These are phyloP conservation scores for Gadopsis bispinosus DNA, from an alignment of 2,797 vertebrate genomes.

Conservation along the genomic window DNA sequence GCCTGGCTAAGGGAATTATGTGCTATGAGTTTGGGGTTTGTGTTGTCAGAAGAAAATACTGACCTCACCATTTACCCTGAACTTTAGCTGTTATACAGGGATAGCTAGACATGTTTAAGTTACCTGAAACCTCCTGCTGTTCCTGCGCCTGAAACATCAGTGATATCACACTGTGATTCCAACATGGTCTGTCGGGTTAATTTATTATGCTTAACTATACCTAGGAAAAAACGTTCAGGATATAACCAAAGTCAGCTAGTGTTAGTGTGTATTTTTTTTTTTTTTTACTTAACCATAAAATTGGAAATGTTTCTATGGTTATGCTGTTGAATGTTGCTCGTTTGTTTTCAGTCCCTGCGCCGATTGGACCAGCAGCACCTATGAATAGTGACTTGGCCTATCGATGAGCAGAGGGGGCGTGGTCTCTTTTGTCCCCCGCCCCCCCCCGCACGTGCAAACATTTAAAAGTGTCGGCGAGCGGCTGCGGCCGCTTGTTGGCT, in stretches of 20 bases:
- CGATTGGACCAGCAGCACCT: background rate
- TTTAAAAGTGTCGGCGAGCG: conserved; percentile 51
- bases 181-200: too few relatives aligned
- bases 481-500: background rate
- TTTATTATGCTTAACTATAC: background rate
- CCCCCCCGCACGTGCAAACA: conserved; percentile 67
- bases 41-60: background rate
- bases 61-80: background rate
- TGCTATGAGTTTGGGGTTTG: background rate
- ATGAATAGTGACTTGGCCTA: conserved; percentile 44
- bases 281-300: background rate
- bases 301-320: background rate
- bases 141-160: too few relatives aligned
- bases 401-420: conserved; percentile 70
- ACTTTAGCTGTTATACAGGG: background rate
- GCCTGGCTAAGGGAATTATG: too few relatives aligned
- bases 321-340: background rate
- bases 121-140: too few relatives aligned
- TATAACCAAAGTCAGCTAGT: too few relatives aligned
- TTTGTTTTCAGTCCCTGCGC: background rate
- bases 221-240: background rate
- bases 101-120: too few relatives aligned
- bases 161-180: background rate
- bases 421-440: conserved; percentile 1
- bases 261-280: background rate